Evolutionary conservation across 1,140 invertebrate genomes (phyloP).

Genomic region (Drosophila sturtevanti): DNA sequence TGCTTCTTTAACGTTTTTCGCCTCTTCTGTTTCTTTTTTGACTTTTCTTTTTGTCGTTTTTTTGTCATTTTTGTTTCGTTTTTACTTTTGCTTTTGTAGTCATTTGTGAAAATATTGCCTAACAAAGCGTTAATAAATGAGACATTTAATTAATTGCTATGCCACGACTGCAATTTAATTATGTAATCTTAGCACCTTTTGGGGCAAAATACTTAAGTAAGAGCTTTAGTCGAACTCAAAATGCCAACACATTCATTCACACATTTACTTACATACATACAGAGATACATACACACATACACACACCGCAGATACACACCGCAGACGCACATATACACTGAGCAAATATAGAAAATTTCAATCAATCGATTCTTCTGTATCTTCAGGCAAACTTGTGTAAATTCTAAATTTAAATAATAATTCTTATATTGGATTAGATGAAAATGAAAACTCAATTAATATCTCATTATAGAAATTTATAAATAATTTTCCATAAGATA

Average conservation of each 20-base stretch:
- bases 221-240: slow-evolving; percentile 72
- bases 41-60: slow-evolving; percentile 22
- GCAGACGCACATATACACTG: not conserved
- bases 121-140: slow-evolving; percentile 81
- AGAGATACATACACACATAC: not conserved
- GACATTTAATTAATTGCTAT: slow-evolving; percentile 78
- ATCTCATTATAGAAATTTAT: not conserved
- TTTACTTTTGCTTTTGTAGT: slow-evolving; percentile 59
- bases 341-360: slow-evolving; percentile 1
- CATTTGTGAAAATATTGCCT: slow-evolving; percentile 77
- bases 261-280: not conserved
- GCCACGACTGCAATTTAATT: slow-evolving; percentile 71
- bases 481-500: not conserved
- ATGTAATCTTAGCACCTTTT: slow-evolving; percentile 75
- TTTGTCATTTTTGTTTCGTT: slow-evolving; percentile 26
- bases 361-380: slow-evolving; percentile 4
- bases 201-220: slow-evolving; percentile 39
- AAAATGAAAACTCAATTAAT: not conserved
- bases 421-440: not conserved
- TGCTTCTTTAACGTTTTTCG: not conserved
- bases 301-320: not conserved
- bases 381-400: not conserved
- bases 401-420: slow-evolving; percentile 1
- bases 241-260: slow-evolving; percentile 22
- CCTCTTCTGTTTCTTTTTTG: not conserved